These are phyloP conservation scores for Spea hammondii DNA, from an alignment of 2,797 vertebrate genomes.

Conservation along the genomic window DNA sequence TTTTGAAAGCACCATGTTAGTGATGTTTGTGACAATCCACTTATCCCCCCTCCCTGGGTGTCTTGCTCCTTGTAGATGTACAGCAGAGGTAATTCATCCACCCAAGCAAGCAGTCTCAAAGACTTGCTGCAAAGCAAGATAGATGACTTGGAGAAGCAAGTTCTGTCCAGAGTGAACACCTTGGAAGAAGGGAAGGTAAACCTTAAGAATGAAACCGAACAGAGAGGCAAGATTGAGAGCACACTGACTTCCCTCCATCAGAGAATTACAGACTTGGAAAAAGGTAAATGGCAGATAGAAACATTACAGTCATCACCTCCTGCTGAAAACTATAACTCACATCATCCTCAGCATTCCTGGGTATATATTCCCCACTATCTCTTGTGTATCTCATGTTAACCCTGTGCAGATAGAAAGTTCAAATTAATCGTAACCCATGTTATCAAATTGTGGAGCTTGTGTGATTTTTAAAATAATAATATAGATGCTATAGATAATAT, in stretches of 20 bases:
- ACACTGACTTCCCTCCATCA: slow-evolving; percentile 91
- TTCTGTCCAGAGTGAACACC: slow-evolving; percentile 89
- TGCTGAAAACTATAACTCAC: neutral
- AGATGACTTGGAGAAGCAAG: slow-evolving; percentile 94
- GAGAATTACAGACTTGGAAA: slow-evolving; percentile 92
- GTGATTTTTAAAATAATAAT: too few species aligned
- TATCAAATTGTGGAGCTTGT: too few species aligned
- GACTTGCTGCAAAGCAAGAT: slow-evolving; percentile 95
- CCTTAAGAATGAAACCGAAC: slow-evolving; percentile 83
- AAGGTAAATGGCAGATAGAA: slow-evolving; percentile 72
- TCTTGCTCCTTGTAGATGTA: slow-evolving; percentile 76
- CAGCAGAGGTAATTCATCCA: slow-evolving; percentile 86
- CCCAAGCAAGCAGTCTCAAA: slow-evolving; percentile 87
- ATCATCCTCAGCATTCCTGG: neutral
- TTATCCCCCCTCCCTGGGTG: slow-evolving; percentile 38
- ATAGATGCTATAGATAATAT: too few species aligned
- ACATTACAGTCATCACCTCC: neutral
- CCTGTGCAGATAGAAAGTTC: too few species aligned
- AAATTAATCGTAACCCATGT: too few species aligned
- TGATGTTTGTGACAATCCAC: slow-evolving; percentile 44
- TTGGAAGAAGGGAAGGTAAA: slow-evolving; percentile 84
- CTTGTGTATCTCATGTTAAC: too few species aligned
- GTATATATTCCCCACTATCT: too few species aligned
- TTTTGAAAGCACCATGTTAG: slow-evolving; percentile 27
- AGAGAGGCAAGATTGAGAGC: slow-evolving; percentile 87